Conservation (phyloP, 2,888 invertebrate species). For the Helobdella robusta region DNA sequence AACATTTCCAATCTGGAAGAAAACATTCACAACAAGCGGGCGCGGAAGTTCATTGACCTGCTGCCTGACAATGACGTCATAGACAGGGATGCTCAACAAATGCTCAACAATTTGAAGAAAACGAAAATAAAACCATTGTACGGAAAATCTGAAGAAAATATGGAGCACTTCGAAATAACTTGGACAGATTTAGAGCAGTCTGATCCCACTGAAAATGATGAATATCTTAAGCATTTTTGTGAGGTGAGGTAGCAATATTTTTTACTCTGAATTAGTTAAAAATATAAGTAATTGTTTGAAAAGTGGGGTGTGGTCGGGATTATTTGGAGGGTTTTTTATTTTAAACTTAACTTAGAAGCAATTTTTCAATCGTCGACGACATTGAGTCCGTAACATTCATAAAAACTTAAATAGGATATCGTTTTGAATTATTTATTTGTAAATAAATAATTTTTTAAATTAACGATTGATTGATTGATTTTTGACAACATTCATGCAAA, state of each 20-base stretch:
- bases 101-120: slow-evolving; percentile 23
- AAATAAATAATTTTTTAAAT: too few relatives aligned
- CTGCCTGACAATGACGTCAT: slow-evolving; percentile 21
- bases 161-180: slow-evolving; percentile 26
- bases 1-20: slow-evolving; percentile 32
- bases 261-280: background rate
- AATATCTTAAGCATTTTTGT: slow-evolving; percentile 27
- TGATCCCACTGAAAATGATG: slow-evolving; percentile 26
- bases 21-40: slow-evolving; percentile 22
- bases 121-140: background rate
- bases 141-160: slow-evolving; percentile 15
- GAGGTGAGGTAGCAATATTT: background rate
- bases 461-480: too few relatives aligned
- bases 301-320: too few relatives aligned
- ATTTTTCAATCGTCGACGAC: too few relatives aligned
- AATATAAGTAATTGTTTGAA: too few relatives aligned
- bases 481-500: too few relatives aligned
- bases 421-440: too few relatives aligned
- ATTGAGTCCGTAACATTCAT: too few relatives aligned
- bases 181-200: slow-evolving; percentile 26
- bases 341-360: too few relatives aligned
- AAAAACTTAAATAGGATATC: too few relatives aligned
- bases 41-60: slow-evolving; percentile 31
- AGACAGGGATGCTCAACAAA: slow-evolving; percentile 32
- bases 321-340: too few relatives aligned